Conservation (phyloP, 2,113 vertebrate genomes). For the Catagonus wagneri region DNA sequence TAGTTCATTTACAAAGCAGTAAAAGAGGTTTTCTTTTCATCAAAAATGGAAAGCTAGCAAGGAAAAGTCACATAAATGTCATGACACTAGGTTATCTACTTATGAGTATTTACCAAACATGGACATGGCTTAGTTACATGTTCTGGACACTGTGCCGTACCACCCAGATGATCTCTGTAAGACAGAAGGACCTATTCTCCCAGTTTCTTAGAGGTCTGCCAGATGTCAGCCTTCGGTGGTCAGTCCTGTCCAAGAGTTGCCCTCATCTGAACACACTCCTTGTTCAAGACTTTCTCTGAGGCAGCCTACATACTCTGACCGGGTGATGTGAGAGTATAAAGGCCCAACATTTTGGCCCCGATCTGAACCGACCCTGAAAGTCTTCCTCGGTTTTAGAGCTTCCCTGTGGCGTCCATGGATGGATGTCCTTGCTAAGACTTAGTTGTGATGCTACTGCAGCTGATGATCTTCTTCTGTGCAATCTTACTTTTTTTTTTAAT, state of each 20-base stretch:
- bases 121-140: neutral
- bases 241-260: neutral
- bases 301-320: neutral
- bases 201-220: neutral
- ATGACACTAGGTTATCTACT: neutral
- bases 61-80: neutral
- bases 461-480: neutral
- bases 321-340: no score
- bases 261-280: neutral
- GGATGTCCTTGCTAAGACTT: neutral
- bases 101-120: neutral
- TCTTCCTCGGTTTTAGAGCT: neutral
- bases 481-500: no score
- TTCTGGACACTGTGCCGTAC: no score
- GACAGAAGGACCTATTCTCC: neutral
- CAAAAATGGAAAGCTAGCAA: neutral
- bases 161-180: fast-evolving
- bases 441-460: neutral
- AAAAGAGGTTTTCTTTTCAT: neutral
- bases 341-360: fast-evolving
- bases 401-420: no score
- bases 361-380: neutral
- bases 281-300: neutral
- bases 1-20: neutral
- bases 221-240: neutral